These are phyloP conservation scores for Plutomurus gul DNA, from an alignment of 1,140 invertebrate species.

Conservation along the genomic window DNA sequence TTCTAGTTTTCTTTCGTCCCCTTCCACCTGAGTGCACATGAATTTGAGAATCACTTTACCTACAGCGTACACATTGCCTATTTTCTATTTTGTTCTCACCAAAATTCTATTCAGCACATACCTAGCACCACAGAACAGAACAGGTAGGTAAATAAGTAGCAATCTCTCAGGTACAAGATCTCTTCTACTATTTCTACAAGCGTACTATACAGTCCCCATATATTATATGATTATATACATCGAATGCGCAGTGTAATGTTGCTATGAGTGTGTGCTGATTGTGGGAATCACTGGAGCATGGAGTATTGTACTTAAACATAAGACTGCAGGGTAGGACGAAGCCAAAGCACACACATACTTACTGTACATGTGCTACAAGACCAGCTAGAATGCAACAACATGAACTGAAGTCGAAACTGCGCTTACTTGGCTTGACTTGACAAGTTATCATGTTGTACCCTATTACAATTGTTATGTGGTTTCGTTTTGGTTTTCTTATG, in stretches of 20 bases:
- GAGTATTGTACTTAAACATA: neutral
- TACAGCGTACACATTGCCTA: neutral
- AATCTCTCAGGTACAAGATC: too few relatives aligned
- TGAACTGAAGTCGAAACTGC: too few relatives aligned
- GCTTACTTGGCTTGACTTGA: too few relatives aligned
- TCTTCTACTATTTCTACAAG: too few relatives aligned
- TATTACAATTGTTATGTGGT: neutral
- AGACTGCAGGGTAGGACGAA: neutral
- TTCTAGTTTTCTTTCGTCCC: too few relatives aligned
- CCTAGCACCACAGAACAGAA: neutral
- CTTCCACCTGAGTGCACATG: neutral
- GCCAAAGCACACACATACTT: too few relatives aligned
- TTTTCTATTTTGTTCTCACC: neutral
- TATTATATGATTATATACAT: neutral
- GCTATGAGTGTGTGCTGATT: neutral
- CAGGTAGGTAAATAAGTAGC: too few relatives aligned
- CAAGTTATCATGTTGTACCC: neutral
- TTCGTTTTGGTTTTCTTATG: neutral
- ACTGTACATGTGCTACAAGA: too few relatives aligned
- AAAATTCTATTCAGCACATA: neutral
- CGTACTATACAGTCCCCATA: too few relatives aligned
- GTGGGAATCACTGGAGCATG: neutral
- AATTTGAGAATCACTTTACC: slow-evolving; percentile 15
- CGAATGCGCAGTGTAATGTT: neutral
- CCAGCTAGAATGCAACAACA: too few relatives aligned